A percentile compares a stretch with the other conserved stretches of the same genome.
Conservation (phyloP, 2,113 vertebrate species). For the Psilopsiagon aurifrons region DNA sequence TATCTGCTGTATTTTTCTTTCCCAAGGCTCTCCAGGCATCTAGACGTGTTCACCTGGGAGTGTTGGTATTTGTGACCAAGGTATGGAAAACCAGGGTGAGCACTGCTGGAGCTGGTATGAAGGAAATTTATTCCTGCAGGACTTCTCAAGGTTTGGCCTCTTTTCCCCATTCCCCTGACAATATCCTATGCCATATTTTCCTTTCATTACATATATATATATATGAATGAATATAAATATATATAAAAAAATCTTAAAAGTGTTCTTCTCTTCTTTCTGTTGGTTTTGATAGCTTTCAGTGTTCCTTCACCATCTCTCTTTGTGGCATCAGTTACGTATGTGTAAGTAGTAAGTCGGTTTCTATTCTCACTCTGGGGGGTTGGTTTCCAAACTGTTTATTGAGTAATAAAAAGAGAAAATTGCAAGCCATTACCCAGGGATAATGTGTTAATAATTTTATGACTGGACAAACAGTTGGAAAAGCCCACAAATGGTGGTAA, state of each 20-base stretch:
- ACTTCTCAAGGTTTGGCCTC: background rate
- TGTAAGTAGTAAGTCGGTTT: slow-evolving; percentile 49
- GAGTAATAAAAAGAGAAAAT: slow-evolving; percentile 75
- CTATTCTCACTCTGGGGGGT: slow-evolving; percentile 58
- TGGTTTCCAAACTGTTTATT: slow-evolving; percentile 73
- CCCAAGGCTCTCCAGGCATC: background rate
- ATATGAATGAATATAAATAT: too few species aligned
- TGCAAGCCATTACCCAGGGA: slow-evolving; percentile 67
- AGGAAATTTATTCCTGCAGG: background rate
- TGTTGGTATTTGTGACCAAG: background rate
- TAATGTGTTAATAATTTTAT: slow-evolving; percentile 73
- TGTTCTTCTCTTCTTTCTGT: background rate
- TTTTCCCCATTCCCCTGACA: background rate
- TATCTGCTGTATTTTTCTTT: slow-evolving; percentile 9
- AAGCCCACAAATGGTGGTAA: slow-evolving; percentile 60
- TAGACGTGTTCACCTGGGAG: background rate
- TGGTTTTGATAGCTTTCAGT: background rate
- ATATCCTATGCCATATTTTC: background rate
- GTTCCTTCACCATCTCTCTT: background rate
- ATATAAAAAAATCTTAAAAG: background rate
- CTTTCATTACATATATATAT: background rate
- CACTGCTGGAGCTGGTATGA: background rate
- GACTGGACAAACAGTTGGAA: slow-evolving; percentile 56
- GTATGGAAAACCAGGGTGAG: background rate
- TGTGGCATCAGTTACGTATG: background rate